Evolutionary conservation across 2,888 invertebrate species (phyloP), one percentile per base, ranked within the genome.

Genomic region (Anoplius nigerrimus): DNA sequence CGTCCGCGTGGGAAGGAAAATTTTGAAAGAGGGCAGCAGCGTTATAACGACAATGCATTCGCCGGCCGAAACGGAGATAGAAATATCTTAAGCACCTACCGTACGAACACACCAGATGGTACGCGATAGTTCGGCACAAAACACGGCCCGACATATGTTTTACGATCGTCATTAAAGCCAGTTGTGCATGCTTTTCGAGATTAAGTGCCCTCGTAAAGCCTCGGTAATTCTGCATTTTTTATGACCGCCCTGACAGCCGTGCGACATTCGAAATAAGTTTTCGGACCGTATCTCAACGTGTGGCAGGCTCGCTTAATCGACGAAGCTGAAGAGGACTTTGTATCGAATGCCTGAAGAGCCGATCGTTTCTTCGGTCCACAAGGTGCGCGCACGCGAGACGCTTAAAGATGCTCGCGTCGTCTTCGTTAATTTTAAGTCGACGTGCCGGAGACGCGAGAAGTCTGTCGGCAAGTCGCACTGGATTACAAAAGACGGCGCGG

Each of bases 161-260:
- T 67, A 67, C 53, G 62, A 67, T 42, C 34, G 52, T 57, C 52
- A 45, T 67, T 67, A 67, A 57, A 52, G 57, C 46, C 67, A 57
- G 24, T 56, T 34, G 55, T 16, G 53, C 43, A 56, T 62, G 62
- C 46, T 58, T 53, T 52, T 27, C 18, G 43, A 56, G 67, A 67
- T 67, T 63, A 46, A 67, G 67, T 66, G 22, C 43, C 53, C 22
- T 63, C 63, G 58, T 63, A 67, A 67, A 67, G 51, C 11, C 43
- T 22, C 42, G 6, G 34, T 16, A 55, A 27, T 62, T 62, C 16
- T 13, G 48, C 42, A 51, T 18, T 51, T 66, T 66, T 62, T 51
- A 24, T 20, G 11, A 52, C 18, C 53, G 21, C 24, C 42, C 16
- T 21, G 42, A 22, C 45, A 11, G 18, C 27, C 42, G 48, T 18